These are phyloP conservation scores for Sebastes trivittatus DNA, from an alignment of 2,797 vertebrate genomes.

Conservation along the genomic window DNA sequence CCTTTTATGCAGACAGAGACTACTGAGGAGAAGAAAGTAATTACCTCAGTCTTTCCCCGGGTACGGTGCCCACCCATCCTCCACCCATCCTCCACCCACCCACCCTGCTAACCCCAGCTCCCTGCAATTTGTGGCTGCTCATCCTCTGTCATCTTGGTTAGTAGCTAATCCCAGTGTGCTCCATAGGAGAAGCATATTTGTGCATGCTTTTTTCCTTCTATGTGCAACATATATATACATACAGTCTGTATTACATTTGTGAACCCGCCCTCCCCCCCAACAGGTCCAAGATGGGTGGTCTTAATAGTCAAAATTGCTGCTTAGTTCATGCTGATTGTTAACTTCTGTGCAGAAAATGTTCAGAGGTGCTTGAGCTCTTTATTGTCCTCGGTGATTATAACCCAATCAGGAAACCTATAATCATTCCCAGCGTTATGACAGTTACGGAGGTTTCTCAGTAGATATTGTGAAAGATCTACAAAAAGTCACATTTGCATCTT, in stretches of 20 bases:
- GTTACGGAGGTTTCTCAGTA: conserved; percentile 14
- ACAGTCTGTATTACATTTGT: background rate
- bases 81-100: background rate
- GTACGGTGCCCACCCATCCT: conserved; percentile 26
- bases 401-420: conserved; percentile 50
- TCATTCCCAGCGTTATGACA: conserved; percentile 9
- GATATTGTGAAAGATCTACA: background rate
- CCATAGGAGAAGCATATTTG: conserved; percentile 6
- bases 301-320: conserved; percentile 65
- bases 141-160: conserved; percentile 67
- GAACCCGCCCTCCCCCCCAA: conserved; percentile 36
- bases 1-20: conserved; percentile 15
- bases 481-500: background rate
- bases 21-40: conserved; percentile 38
- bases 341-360: conserved; percentile 62
- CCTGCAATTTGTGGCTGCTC: conserved; percentile 69
- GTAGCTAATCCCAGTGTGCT: conserved; percentile 29
- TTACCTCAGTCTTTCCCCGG: conserved; percentile 59
- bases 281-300: conserved; percentile 63
- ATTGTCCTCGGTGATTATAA: conserved; percentile 49
- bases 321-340: conserved; percentile 68
- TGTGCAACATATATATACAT: background rate
- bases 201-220: background rate
- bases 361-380: conserved; percentile 45
- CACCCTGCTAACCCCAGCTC: conserved; percentile 35